Evolutionary conservation across 2,888 invertebrate genomes (phyloP), one percentile per base, ranked within the genome.

Genomic region (Drosophila kokeensis): DNA sequence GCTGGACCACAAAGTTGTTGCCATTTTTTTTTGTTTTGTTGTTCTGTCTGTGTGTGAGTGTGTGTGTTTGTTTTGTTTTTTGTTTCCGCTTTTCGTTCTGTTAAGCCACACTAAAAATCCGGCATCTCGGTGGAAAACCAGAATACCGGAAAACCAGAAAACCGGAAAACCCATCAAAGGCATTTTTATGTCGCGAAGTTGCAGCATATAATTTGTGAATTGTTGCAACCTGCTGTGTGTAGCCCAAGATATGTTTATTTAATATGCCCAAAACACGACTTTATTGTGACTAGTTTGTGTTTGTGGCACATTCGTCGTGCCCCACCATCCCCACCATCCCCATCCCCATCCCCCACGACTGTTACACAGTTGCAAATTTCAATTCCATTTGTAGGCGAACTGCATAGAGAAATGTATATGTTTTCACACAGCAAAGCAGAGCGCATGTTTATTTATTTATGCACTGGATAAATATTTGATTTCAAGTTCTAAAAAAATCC

Each of bases 381-480:
- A 66, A 72, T 79, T 83, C 49, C 57, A 70, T 73, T 69, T 73
- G 18, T 18, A 27, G 55, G 59, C 62, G 52, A 68, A 71, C 24
- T 72, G 54, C 65, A 67, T 34, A 60, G 24, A 30, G 61, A 45
- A 57, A 18, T 29, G 21, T n/a, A 13, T 29, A 11, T 57, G 48
- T 61, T 71, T 52, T 59, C 64, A 67, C 50, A 50, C 24, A 53
- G 29, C 42, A 45, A 59, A 68, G 55, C 69, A 71, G 63, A 75
- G 63, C 76, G 84, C 86, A 87, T 87, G 81, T 77, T 77, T 74
- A 73, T 83, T 81, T 87, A 72, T 83, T 77, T 79, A 65, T 77
- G 76, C 72, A 79, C 81, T 78, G 73, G 70, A 81, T 87, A 79
- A 81, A 85, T 81, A 85, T 87, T 87, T 81, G 67, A 82, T 76